Base-by-base conservation (phyloP, 2,113 vertebrate genomes). In the Neolamprologus fasciatus region DNA sequence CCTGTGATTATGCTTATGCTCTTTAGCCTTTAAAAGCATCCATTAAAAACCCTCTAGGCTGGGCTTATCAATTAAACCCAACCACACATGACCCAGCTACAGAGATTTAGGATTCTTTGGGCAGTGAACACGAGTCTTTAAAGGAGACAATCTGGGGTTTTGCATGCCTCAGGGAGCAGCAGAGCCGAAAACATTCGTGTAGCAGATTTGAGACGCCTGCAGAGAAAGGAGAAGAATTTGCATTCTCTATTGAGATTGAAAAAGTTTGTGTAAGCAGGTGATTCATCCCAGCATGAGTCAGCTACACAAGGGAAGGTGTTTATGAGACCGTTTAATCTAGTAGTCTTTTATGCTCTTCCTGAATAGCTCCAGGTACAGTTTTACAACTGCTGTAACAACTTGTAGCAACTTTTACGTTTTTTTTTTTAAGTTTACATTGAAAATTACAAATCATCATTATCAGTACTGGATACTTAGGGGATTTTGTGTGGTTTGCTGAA, bases 171-270 rank as follows among this genome's bases (percentile, higher is more conserved):
- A 7, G 91, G 89, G 88, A 61, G 86, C 80, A 61, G 35, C 80
- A 23, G 84, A 87, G 71, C 71, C 6, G 3, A 88, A 88, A 84
- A 93, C 92, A 94, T 94, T 95, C 86, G 89, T 94, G 84, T 21
- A 87, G 87, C 54, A 92, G 84, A 91, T 80, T 88, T 23, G 55
- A 87, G 81, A 33, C 17, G 9, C 40, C 11, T 13, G 28, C 61
- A 13, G 26, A 51, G 63, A 23, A 5, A 9, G 17, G 55, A 45
- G 51, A 51, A 85, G 81, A 68, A 2, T 73, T 76, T 47, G 16
- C 3, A 35, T 47, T 54, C 33, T 93, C 13, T 61, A 17, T 6
- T 28, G 53, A 58, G 31, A 53, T 61, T 55, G 1, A 61, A 55
- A 17, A 71, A 37, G 50, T 81, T 47, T 45, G 54, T 51, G 58